These are phyloP conservation scores for Polyploca ridens DNA, from an alignment of 2,888 invertebrate genomes.

Conservation along the genomic window DNA sequence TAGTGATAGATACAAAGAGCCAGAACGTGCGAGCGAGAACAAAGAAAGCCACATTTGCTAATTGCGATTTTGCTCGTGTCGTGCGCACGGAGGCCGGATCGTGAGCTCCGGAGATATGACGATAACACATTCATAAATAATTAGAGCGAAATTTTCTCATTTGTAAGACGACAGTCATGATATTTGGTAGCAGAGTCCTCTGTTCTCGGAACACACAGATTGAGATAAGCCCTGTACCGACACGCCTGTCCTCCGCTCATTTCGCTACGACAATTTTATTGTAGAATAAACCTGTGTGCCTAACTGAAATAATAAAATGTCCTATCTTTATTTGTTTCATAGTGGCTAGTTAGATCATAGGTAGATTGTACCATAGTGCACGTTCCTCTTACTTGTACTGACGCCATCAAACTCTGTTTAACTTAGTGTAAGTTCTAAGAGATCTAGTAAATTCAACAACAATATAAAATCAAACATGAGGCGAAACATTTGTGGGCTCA, in stretches of 20 bases:
- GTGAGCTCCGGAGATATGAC: conserved; percentile 82
- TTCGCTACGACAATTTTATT: conserved; percentile 57
- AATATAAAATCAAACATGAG: conserved; percentile 66
- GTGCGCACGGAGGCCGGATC: conserved; percentile 82
- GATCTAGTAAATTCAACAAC: conserved; percentile 57
- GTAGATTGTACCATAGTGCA: too few relatives aligned
- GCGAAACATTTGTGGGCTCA: conserved; percentile 72
- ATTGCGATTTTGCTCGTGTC: conserved; percentile 84
- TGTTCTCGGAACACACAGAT: conserved; percentile 78
- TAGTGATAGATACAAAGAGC: conserved; percentile 73
- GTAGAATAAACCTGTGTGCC: conserved; percentile 25
- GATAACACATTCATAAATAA: conserved; percentile 85
- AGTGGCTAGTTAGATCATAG: not conserved
- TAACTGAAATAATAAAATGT: conserved; percentile 23
- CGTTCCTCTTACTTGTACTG: too few relatives aligned
- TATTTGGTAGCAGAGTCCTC: conserved; percentile 80
- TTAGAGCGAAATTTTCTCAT: conserved; percentile 85
- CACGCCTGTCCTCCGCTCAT: conserved; percentile 75
- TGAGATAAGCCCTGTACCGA: conserved; percentile 75
- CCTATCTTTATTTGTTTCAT: not conserved
- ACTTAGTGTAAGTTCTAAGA: not conserved
- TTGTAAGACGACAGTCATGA: conserved; percentile 84
- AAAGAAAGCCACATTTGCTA: conserved; percentile 85
- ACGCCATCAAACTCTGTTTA: not conserved
- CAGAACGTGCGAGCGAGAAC: conserved; percentile 81